Evolutionary conservation across 2,797 vertebrate genomes (phyloP).

Genomic region (Anguilla anguilla): DNA sequence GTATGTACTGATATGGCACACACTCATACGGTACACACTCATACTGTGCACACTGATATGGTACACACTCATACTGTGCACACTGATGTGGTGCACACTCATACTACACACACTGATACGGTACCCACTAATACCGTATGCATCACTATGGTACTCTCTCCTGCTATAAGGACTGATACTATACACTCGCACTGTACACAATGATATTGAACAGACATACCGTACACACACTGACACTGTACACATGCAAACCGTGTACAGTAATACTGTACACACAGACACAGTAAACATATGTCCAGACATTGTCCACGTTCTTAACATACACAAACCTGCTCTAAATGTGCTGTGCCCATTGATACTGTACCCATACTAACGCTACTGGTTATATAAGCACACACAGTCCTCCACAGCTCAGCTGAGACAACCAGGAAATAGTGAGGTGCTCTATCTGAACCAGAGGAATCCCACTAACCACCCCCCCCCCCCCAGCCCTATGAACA

Average conservation of each 20-base stretch:
- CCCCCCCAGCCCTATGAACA: slow-evolving; percentile 4
- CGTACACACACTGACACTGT: background rate
- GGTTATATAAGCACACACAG: background rate
- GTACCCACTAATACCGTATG: background rate
- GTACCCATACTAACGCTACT: background rate
- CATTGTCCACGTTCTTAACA: background rate
- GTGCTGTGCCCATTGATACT: background rate
- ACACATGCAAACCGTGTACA: background rate
- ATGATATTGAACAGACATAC: background rate
- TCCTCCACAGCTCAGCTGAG: background rate
- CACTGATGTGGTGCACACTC: background rate
- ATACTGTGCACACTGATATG: background rate
- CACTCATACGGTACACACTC: background rate
- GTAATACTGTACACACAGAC: background rate
- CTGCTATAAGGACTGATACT: background rate
- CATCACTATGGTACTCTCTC: background rate
- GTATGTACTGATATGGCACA: background rate
- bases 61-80: background rate
- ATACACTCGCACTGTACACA: background rate
- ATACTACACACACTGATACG: background rate
- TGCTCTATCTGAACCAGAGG: background rate
- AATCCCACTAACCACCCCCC: background rate
- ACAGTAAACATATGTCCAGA: background rate
- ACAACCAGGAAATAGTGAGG: background rate
- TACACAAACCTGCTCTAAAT: background rate